Evolutionary conservation across 2,888 invertebrate species (phyloP).

Genomic region (Aethes cnicana): DNA sequence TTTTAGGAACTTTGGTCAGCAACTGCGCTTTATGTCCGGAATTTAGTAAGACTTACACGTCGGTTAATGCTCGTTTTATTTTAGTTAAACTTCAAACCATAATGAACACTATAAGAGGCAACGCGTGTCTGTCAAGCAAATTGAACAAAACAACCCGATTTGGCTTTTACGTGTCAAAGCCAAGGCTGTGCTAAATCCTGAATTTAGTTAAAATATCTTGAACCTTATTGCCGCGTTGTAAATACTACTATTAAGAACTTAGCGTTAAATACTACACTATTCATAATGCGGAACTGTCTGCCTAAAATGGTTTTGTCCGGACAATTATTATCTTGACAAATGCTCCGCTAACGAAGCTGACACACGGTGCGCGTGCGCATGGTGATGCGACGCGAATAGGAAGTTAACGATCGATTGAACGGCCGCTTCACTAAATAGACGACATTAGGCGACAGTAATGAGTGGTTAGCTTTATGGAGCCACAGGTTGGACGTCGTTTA

Average conservation of each 20-base stretch:
- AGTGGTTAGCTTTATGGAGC: constrained; percentile 30
- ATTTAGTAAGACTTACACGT: no score
- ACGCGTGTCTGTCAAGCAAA: constrained; percentile 38
- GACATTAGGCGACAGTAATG: constrained; percentile 34
- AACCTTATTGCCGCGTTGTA: constrained; percentile 14
- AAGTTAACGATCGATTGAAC: constrained; percentile 66
- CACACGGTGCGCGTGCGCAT: constrained; percentile 51
- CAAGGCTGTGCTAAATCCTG: constrained; percentile 48
- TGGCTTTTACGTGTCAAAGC: constrained; percentile 59
- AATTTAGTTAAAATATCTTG: neutral
- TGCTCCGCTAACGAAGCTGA: constrained; percentile 71
- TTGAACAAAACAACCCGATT: constrained; percentile 54
- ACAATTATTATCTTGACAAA: constrained; percentile 78
- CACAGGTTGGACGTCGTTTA: constrained; percentile 13
- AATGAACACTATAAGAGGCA: constrained; percentile 31
- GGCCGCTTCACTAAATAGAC: constrained; percentile 53
- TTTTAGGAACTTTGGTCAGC: no score
- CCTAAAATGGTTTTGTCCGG: constrained; percentile 60
- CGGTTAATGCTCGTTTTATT: neutral
- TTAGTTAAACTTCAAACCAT: neutral
- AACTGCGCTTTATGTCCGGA: no score
- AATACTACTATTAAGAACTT: neutral
- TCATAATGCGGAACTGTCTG: constrained; percentile 66
- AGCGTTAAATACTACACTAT: constrained; percentile 36
- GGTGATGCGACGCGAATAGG: constrained; percentile 60